Base-by-base conservation (phyloP, 2,888 invertebrate genomes). In the Tetragonula carbonaria region DNA sequence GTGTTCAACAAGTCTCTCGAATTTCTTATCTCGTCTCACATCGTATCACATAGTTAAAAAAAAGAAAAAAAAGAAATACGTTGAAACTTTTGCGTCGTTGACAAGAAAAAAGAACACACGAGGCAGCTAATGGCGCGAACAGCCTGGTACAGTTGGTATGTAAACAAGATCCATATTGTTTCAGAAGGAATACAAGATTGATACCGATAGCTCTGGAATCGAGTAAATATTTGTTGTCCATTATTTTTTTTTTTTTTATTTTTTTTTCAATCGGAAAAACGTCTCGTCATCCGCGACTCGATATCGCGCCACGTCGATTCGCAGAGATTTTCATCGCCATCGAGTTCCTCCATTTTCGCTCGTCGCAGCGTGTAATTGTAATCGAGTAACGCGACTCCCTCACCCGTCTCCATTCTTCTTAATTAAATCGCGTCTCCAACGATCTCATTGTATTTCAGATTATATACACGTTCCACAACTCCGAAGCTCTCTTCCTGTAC, bases 391-490 rank as follows among this genome's bases (percentile, higher is more conserved):
- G 62, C 28, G n/a, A 68, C 45, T 67, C 0, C 8, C 8, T 28
- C 28, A 2, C 28, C 28, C 28, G 28, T 28, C 28, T 28, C 28
- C 28, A 8, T 38, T 38, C 38, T 63, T 18, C 59, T 38, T 79
- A 82, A 82, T 82, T 82, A 57, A 74, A 53, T 38, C 63, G 28
- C n/a, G 62, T 66, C 50, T 70, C 51, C 33, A 1, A 2, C 33
- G 14, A 5, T 28, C 38, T 18, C 28, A 5, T 23, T 28, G 50
- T 28, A 21, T 21, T 28, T 16, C 57, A 14, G 45, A 53, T 74
- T 80, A 28, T 71, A 71, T n/a, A 45, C 45, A 38, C 5, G 33
- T 57, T 28, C n/a, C 28, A 45, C 33, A 33, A 33, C 3, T 59
- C 38, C 45, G 45, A 28, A 28, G 28, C 28, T 28, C 57, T 38